These are phyloP conservation scores for Rousettus madagascariensis DNA, from an alignment of 2,797 vertebrate genomes.

Conservation along the genomic window DNA sequence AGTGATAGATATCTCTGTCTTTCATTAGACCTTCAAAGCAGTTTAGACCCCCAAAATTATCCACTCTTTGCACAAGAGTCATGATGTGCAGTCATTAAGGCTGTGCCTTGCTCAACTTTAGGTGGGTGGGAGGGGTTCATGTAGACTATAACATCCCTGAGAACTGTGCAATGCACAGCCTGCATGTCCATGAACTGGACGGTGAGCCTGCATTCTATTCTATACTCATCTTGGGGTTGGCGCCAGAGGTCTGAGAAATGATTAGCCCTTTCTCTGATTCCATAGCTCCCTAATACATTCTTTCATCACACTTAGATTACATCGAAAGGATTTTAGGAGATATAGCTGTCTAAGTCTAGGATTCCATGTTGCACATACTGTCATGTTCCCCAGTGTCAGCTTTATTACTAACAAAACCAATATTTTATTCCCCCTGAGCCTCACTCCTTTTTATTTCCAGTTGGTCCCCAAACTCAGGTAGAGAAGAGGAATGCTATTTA, in stretches of 20 bases:
- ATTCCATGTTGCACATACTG: not conserved
- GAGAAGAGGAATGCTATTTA: not conserved
- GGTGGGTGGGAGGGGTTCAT: not conserved
- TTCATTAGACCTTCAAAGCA: not conserved
- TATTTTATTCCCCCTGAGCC: not conserved
- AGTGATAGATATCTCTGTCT: not conserved
- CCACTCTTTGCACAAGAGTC: not conserved
- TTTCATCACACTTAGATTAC: not conserved
- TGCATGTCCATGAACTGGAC: too few species aligned
- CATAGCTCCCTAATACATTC: not conserved
- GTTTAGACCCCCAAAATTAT: not conserved
- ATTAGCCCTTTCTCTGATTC: not conserved
- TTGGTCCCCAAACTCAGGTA: not conserved
- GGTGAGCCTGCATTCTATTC: not conserved
- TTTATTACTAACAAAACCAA: not conserved
- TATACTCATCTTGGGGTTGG: not conserved
- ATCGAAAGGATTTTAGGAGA: not conserved
- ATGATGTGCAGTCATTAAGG: not conserved
- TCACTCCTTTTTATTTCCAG: not conserved
- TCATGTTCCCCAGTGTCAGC: not conserved
- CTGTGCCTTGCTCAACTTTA: not conserved
- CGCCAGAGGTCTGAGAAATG: not conserved
- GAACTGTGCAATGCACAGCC: not conserved
- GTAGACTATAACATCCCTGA: not conserved
- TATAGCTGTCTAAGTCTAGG: not conserved